These are phyloP conservation scores for Stigmatopora argus DNA, from an alignment of 2,113 vertebrate genomes.

Conservation along the genomic window DNA sequence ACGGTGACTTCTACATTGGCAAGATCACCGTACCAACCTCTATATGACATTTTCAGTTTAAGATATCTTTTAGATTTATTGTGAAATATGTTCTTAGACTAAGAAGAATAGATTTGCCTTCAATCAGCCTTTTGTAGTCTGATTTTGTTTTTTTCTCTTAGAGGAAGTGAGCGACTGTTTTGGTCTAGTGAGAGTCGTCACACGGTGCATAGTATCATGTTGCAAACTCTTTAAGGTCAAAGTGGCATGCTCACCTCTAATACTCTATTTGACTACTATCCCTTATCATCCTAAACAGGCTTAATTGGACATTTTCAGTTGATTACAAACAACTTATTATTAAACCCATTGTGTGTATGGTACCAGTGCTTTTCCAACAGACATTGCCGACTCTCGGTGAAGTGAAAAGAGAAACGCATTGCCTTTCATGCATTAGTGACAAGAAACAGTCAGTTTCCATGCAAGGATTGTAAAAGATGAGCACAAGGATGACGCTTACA, in stretches of 20 bases:
- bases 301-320: background rate
- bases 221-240: slow-evolving; percentile 2
- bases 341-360: background rate
- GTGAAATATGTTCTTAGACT: background rate
- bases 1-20: background rate
- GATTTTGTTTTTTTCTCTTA: background rate
- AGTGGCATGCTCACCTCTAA: background rate
- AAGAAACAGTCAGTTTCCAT: slow-evolving; percentile 31
- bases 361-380: background rate
- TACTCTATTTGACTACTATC: background rate
- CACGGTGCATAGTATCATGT: background rate
- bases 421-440: slow-evolving; percentile 36
- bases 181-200: background rate
- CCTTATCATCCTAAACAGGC: too few relatives aligned
- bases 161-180: background rate
- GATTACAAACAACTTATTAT: background rate
- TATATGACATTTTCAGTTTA: background rate
- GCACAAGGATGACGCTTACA: slow-evolving; percentile 77
- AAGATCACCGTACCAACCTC: background rate
- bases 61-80: background rate
- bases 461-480: slow-evolving; percentile 33
- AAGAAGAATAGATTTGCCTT: background rate
- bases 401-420: background rate
- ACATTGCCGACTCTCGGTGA: background rate
- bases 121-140: background rate